These are phyloP conservation scores for Drosophila nr. perissopoda DNA, from an alignment of 2,888 invertebrate species.

Conservation along the genomic window DNA sequence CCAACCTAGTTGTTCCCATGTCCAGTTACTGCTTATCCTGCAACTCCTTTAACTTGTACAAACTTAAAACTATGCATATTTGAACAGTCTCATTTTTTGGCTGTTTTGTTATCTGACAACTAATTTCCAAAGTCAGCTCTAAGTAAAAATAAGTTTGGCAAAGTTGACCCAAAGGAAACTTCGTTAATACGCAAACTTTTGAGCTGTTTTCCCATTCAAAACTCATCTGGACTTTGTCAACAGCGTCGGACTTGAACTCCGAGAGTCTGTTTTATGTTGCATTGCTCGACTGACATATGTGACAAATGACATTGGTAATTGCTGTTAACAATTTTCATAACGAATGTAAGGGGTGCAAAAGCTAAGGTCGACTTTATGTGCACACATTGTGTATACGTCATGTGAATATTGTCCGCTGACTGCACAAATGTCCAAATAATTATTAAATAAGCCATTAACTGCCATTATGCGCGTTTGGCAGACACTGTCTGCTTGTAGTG, in stretches of 20 bases:
- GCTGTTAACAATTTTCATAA: conserved; percentile 55
- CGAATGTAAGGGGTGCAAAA: conserved; percentile 11
- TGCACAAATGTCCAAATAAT: conserved; percentile 16
- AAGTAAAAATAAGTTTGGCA: conserved; percentile 38
- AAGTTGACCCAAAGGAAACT: conserved; percentile 29
- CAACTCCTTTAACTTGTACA: conserved; percentile 1
- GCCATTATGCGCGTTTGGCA: conserved; percentile 15
- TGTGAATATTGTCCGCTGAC: neutral
- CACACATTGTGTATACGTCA: conserved; percentile 34
- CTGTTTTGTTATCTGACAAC: conserved; percentile 30
- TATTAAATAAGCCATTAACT: conserved; percentile 30
- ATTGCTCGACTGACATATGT: conserved; percentile 26
- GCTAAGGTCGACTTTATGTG: neutral
- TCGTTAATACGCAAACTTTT: conserved; percentile 31
- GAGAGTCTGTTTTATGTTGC: neutral
- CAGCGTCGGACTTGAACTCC: conserved; percentile 5
- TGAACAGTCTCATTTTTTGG: conserved; percentile 6
- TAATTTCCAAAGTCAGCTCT: conserved; percentile 53
- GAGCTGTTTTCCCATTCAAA: conserved; percentile 23
- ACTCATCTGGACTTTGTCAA: conserved; percentile 42
- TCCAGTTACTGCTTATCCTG: conserved; percentile 1
- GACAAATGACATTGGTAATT: conserved; percentile 66
- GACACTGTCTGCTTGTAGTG: neutral
- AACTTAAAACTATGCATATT: conserved; percentile 43
- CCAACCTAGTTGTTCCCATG: neutral